Evolutionary conservation across 2,113 vertebrate genomes (phyloP).

Genomic region (Zootoca vivipara): DNA sequence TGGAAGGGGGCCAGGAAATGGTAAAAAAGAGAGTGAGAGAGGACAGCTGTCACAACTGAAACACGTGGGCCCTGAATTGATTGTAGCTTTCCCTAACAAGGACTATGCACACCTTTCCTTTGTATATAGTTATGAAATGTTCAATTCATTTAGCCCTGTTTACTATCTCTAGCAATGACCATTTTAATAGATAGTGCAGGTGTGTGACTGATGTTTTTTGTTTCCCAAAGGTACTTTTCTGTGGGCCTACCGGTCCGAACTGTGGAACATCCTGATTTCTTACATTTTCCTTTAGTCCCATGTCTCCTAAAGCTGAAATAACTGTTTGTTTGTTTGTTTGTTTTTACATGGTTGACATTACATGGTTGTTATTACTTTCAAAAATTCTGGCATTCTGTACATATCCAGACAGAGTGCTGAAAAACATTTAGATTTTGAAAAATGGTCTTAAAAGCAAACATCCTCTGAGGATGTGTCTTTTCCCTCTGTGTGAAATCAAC

Average conservation of each 20-base stretch:
- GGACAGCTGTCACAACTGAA: neutral
- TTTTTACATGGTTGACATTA: too few relatives aligned
- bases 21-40: neutral
- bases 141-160: neutral
- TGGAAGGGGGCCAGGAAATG: neutral
- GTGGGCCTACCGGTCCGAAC: neutral
- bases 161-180: neutral
- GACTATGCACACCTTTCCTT: neutral
- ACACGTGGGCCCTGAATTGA: neutral
- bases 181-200: neutral
- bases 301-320: neutral
- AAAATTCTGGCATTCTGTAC: neutral
- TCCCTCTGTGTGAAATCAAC: neutral
- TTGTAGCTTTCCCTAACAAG: neutral
- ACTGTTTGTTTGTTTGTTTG: too few relatives aligned
- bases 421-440: neutral
- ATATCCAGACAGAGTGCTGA: neutral
- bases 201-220: neutral
- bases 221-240: neutral
- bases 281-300: neutral
- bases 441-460: neutral
- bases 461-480: neutral
- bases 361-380: neutral
- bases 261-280: neutral
- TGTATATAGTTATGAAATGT: neutral